Base-by-base conservation (phyloP, 2,797 vertebrate species). In the Galaxias olidus region DNA sequence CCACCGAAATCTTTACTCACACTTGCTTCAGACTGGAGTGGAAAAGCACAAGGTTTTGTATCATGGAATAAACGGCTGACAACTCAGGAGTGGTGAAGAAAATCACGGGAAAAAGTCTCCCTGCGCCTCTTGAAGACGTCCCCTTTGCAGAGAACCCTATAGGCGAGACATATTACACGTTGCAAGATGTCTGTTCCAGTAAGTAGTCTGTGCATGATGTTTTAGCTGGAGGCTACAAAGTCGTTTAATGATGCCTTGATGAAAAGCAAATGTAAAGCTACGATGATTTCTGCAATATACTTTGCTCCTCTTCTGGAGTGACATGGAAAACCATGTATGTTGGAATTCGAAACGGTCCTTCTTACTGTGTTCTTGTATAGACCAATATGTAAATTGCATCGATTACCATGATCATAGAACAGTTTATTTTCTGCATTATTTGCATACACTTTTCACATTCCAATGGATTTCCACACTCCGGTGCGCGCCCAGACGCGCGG, bases 101-200 rank as follows among this genome's bases (percentile, higher is more conserved):
- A 72, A 69, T 41, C 63, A 44, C 53, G 17, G 50, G 41, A 66
- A 58, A 20, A 71, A 56, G 42, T 56, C 61, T 14, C 54, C 20
- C 60, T 48, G 58, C 55, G 58, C 12, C 52, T 20, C 67, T 45
- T 41, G 14, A 14, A 70, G 43, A 42, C 57, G 61, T 52, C 17
- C 0, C 30, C 30, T 30, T 30, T 30, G 30, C 30, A 30, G 30
- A 30, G 30, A 30, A 30, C 30, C 30, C 30, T 30, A 30, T 30
- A 46, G 72, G 19, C 60, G 61, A 73, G 67, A 73, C 18, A 64
- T 11, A 58, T 20, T n/a, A 41, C 43, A 53, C 61, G 54, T 73
- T 55, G 63, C 79, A 85, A 81, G 10, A 92, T 92, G 91, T 91
- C 91, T 82, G 86, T 92, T 59, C 90, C 91, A 74, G 91, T 92